Conservation (phyloP, 2,797 vertebrate genomes). For the Falco novaeseelandiae region DNA sequence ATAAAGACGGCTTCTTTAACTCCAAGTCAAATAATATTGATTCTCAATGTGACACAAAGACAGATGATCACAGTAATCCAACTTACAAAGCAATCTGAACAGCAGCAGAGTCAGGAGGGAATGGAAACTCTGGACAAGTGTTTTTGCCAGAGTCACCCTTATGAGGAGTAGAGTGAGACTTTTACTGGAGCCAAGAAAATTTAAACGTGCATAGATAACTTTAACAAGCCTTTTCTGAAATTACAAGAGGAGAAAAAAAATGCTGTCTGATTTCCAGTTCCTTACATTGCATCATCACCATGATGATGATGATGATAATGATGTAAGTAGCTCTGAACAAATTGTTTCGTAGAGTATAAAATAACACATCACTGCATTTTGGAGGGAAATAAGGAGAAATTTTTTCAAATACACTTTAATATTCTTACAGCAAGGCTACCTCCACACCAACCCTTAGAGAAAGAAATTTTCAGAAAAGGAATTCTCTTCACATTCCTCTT, state of each 20-base stretch:
- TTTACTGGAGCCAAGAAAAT: not conserved
- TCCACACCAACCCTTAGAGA: not conserved
- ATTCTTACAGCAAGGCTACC: not conserved
- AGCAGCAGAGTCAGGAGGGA: not conserved
- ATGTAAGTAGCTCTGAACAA: not conserved
- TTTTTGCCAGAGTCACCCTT: not conserved
- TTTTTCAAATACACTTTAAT: not conserved
- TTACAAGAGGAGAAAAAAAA: not conserved
- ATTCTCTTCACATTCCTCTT: not conserved
- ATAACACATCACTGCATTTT: not conserved
- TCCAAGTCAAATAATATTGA: conserved; percentile 38
- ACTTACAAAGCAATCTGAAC: not conserved
- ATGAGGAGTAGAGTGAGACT: not conserved
- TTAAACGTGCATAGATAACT: not conserved
- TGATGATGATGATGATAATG: not conserved
- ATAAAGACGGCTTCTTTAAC: conserved; percentile 30
- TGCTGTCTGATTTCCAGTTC: not conserved
- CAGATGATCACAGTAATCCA: not conserved
- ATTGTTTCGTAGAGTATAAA: not conserved
- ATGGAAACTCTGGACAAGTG: not conserved
- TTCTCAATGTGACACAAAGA: conserved; percentile 12
- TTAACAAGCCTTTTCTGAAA: not conserved
- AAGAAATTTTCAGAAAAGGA: not conserved
- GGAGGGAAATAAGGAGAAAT: not conserved
- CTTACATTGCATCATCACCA: not conserved